Conservation (phyloP, 2,888 invertebrate genomes). For the Xestia xanthographa region DNA sequence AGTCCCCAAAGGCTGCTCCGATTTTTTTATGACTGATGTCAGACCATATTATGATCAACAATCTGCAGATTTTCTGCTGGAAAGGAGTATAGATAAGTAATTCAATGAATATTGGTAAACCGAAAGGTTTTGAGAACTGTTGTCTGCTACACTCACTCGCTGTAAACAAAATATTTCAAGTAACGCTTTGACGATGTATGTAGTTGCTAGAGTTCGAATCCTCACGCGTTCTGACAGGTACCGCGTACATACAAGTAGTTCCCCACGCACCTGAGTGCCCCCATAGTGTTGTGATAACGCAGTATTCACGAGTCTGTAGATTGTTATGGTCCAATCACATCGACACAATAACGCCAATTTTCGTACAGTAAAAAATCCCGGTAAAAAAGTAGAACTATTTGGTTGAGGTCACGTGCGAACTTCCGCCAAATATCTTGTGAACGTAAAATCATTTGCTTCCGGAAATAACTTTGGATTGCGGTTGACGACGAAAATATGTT, state of each 20-base stretch:
- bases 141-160: background rate
- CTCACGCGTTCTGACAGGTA: background rate
- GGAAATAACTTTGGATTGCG: constrained; percentile 23
- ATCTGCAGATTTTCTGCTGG: background rate
- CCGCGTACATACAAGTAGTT: background rate
- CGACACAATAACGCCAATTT: background rate
- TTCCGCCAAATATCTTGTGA: background rate
- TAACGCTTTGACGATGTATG: background rate
- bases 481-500: constrained; percentile 6
- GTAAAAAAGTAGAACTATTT: background rate
- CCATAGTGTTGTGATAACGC: background rate
- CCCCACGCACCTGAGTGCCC: background rate
- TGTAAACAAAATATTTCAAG: background rate
- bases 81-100: background rate
- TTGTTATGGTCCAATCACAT: background rate
- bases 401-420: background rate
- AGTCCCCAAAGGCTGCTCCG: no score
- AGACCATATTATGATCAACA: no score
- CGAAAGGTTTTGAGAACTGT: background rate
- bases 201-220: background rate
- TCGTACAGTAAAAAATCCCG: background rate
- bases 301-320: background rate
- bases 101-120: background rate
- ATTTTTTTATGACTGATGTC: no score
- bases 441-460: constrained; percentile 13